These are phyloP conservation scores for Chouioia cunea DNA, from an alignment of 2,888 invertebrate genomes.

Conservation along the genomic window DNA sequence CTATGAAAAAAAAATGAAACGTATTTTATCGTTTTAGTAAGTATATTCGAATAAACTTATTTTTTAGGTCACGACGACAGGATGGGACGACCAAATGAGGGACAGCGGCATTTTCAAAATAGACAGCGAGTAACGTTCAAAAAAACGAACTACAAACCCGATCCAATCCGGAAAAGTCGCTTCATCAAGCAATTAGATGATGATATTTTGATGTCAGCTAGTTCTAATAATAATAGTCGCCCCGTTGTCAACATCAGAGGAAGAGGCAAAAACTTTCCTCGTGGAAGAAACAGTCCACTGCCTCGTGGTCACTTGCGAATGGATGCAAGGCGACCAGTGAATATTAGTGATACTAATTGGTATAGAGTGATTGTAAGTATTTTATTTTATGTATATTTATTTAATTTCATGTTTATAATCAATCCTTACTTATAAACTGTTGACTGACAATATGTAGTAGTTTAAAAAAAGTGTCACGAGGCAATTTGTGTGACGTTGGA, in stretches of 20 bases:
- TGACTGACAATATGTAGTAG: too few relatives aligned
- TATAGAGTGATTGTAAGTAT: conserved; percentile 76
- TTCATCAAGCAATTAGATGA: conserved; percentile 56
- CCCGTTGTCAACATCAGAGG: conserved; percentile 50
- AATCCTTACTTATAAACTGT: too few relatives aligned
- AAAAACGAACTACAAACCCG: conserved; percentile 49
- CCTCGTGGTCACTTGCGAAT: conserved; percentile 52
- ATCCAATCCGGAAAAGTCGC: conserved; percentile 37
- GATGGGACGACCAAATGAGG: conserved; percentile 45
- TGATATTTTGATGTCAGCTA: conserved; percentile 58
- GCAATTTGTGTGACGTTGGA: too few relatives aligned
- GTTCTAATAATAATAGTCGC: conserved; percentile 55
- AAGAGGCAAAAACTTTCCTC: conserved; percentile 49
- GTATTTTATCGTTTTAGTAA: neutral
- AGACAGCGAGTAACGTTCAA: conserved; percentile 62
- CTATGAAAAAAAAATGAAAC: too few relatives aligned
- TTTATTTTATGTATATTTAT: neutral
- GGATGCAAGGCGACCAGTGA: conserved; percentile 43
- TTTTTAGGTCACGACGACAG: conserved; percentile 59
- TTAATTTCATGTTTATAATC: neutral
- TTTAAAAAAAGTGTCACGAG: too few relatives aligned
- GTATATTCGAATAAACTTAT: conserved; percentile 9
- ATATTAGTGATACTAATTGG: conserved; percentile 69
- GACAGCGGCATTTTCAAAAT: conserved; percentile 42
- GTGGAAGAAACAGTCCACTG: conserved; percentile 60